Evolutionary conservation across 2,888 invertebrate species (phyloP), one percentile per base, ranked within the genome.

Genomic region (Linnaemya vulpina): DNA sequence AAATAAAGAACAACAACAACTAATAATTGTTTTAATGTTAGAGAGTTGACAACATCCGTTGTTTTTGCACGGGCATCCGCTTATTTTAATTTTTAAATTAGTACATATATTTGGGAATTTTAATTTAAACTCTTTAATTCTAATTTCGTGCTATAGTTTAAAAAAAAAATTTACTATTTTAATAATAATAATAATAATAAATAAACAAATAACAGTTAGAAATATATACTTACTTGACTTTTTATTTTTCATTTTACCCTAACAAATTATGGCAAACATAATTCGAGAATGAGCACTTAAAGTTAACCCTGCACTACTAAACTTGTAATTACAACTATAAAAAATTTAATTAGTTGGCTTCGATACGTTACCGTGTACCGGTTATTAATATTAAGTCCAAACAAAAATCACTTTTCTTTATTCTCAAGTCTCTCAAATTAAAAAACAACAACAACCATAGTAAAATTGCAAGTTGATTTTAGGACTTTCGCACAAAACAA

Each of bases 191-290:
- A 65, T 65, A 43, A n/a, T n/a, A n/a, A n/a, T n/a, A n/a, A n/a
- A n/a, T n/a, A n/a, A n/a, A n/a, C n/a, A n/a, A n/a, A n/a, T 40
- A 65, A 15, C 40, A 67, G 46, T 49, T 67, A 67, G 46, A 67
- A 49, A 30, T 63, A 63, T 11, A 67, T 30, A 67, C 49, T 25
- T 22, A 30, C 22, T 8, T 55, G 25, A 25, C 55, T 55, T 13
- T 25, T 55, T 55, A 25, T 25, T 55, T 55, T 55, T 13, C 55
- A 55, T n/a, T 55, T 55, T 55, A 55, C 25, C 25, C 25, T 25
- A 55, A 55, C 25, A 55, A 13, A 25, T 25, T 55, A 55, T 25
- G 25, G 25, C 13, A 11, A 55, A 55, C 55, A 25, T 25, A 55
- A 55, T 17, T 67, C 17, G 35, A 51, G 30, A 67, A 67, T 35